phyloP scores from a whole-genome alignment of 64 coral and sea anemone genomes.

The Orbicella faveolata region DNA sequence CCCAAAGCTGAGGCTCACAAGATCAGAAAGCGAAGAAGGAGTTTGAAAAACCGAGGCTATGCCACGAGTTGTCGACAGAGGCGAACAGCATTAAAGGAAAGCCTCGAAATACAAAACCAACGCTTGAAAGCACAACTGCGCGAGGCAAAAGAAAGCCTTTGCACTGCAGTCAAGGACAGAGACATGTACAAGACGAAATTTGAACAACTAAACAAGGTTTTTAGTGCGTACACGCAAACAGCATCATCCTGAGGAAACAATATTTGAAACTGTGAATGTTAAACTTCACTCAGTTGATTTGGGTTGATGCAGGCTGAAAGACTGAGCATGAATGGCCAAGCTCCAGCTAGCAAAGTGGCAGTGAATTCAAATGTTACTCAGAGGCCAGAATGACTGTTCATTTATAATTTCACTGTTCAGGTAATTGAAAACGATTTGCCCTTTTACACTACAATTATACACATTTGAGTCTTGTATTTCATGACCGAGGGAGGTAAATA shows the following conservation, averaged over 20 bases:
- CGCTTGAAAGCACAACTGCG: slow-evolving; percentile 18
- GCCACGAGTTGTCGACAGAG: slow-evolving; percentile 58
- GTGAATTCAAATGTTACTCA: too few relatives aligned
- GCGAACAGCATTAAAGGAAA: slow-evolving; percentile 27
- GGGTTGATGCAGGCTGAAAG: too few relatives aligned
- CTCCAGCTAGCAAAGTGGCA: too few relatives aligned
- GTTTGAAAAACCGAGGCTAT: slow-evolving; percentile 86
- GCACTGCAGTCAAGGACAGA: slow-evolving; percentile 21
- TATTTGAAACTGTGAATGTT: neutral
- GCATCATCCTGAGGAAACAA: neutral
- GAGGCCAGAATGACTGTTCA: too few relatives aligned
- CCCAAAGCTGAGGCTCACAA: neutral
- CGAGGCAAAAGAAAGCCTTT: slow-evolving; percentile 41
- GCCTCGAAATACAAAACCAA: slow-evolving; percentile 26
- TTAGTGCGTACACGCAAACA: neutral
- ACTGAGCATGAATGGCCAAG: too few relatives aligned
- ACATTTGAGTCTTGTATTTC: too few relatives aligned
- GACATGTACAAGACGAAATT: slow-evolving; percentile 51
- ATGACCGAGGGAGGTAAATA: too few relatives aligned
- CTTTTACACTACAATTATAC: too few relatives aligned
- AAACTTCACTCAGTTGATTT: too few relatives aligned
- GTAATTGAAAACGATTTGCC: too few relatives aligned
- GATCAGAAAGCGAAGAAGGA: slow-evolving; percentile 55
- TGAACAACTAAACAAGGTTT: neutral
- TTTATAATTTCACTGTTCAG: too few relatives aligned